Percentiles rank a stretch among this genome's conserved stretches.
Conservation (phyloP, 1,140 invertebrate genomes). For the Drosophila mauritiana region DNA sequence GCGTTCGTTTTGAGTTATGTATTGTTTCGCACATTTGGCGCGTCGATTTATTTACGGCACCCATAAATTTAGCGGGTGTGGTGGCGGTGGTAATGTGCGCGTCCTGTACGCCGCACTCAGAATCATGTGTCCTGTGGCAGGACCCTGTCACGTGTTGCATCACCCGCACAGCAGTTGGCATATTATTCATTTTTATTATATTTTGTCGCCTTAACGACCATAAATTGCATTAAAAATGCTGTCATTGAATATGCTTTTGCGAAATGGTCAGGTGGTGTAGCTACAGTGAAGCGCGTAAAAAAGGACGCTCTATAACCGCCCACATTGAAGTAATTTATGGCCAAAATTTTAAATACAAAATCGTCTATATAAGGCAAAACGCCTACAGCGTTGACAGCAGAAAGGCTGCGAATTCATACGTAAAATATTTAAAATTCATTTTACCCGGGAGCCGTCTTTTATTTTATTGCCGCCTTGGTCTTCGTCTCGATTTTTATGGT, state of each 20-base stretch:
- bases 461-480: conserved; percentile 33
- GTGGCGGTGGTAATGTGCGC: conserved; percentile 14
- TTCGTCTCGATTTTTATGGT: conserved; percentile 54
- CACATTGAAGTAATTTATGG: conserved; percentile 29
- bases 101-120: conserved; percentile 17
- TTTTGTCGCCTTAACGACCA: conserved; percentile 82
- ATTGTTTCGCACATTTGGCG: conserved; percentile 80
- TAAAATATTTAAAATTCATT: conserved; percentile 73
- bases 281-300: conserved; percentile 24
- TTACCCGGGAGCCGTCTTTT: conserved; percentile 35
- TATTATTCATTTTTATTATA: conserved; percentile 83
- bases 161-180: conserved; percentile 63
- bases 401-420: conserved; percentile 42
- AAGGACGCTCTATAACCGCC: conserved; percentile 10
- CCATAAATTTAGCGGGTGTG: conserved; percentile 65
- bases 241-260: conserved; percentile 68
- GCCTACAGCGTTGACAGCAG: conserved; percentile 46
- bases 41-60: conserved; percentile 75
- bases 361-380: conserved; percentile 26
- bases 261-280: conserved; percentile 54
- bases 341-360: conserved; percentile 39
- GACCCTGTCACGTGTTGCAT: conserved; percentile 76
- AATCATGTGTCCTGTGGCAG: conserved; percentile 55
- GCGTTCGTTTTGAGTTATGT: conserved; percentile 66
- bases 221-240: conserved; percentile 82